A percentile compares a stretch with the other conserved stretches of the same genome.
Conservation (phyloP, 1,140 invertebrate genomes). For the Plutomurus gul region DNA sequence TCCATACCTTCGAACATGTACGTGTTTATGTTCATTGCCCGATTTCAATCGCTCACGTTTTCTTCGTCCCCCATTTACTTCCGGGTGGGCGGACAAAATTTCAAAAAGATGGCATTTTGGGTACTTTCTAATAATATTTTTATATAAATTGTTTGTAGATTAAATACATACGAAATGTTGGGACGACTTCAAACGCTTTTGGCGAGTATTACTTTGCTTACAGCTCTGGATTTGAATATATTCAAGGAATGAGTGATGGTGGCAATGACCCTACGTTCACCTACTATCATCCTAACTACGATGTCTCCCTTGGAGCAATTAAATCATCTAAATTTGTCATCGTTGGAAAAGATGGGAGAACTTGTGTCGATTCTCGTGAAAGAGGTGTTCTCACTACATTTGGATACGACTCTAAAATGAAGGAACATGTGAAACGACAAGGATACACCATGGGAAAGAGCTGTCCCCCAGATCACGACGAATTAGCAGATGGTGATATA, state of each 20-base stretch:
- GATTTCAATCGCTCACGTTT: too few relatives aligned
- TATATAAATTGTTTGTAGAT: too few relatives aligned
- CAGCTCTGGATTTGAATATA: slow-evolving; percentile 22
- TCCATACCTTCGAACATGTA: too few relatives aligned
- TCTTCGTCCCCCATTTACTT: too few relatives aligned
- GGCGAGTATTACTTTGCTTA: slow-evolving; percentile 1
- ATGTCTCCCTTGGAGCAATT: background rate
- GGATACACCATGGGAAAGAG: background rate
- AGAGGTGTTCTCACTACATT: background rate
- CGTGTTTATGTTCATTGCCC: too few relatives aligned
- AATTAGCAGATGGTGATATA: background rate
- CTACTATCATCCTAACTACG: slow-evolving; percentile 20
- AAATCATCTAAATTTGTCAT: background rate
- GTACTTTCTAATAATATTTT: too few relatives aligned
- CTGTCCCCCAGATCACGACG: background rate
- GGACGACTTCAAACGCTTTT: background rate
- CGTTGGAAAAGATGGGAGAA: slow-evolving; percentile 4
- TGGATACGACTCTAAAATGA: background rate
- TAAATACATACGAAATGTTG: background rate
- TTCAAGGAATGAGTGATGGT: slow-evolving; percentile 7
- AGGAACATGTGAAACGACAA: background rate
- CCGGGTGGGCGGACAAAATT: too few relatives aligned
- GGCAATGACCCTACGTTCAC: background rate
- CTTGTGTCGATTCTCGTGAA: background rate
- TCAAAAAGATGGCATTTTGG: too few relatives aligned